Evolutionary conservation across 2,113 vertebrate species (phyloP), one percentile per base, ranked within the genome.

Genomic region (Lophius piscatorius): DNA sequence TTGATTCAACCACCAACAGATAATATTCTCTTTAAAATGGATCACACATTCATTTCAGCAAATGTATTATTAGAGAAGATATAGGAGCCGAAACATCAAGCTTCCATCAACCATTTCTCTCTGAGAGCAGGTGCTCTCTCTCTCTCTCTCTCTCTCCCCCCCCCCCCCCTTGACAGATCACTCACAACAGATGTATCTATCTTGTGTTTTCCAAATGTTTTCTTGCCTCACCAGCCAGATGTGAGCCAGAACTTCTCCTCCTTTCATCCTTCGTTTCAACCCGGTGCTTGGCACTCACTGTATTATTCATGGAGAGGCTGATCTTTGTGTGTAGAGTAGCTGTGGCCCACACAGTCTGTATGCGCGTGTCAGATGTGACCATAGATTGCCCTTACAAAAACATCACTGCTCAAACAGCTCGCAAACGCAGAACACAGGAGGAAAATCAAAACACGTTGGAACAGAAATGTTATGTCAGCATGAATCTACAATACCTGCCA

Each of bases 281-380:
- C 28, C 28, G 14, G 62, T 44, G 40, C 59, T 55, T 60, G 72
- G 70, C 63, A 57, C 70, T 17, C 59, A 34, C 28, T 81, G 38
- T 70, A 82, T 82, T 78, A 84, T 82, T 87, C 63, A 82, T 82
- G 47, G 20, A 2, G 3, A 51, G 22, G 54, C 63, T 61, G 62
- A 49, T 58, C 48, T 76, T 46, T 70, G 77, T 81, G 77, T 81
- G 76, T 48, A 70, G 63, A 73, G 74, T 45, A 48, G 52, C 74
- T 46, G n/a, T 5, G 4, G 71, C 47, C 69, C 10, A n/a, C 55
- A 58, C 71, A 64, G 69, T 80, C 71, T 60, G 74, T 55, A 70
- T 48, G 49, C 24, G 9, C 68, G 56, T 57, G 42, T 46, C 1
- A 6, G 31, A 48, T 31, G 38, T 11, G 6, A 51, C 67, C 45